Evolutionary conservation across 2,113 vertebrate species (phyloP).

Genomic region (Tupaia chinensis): DNA sequence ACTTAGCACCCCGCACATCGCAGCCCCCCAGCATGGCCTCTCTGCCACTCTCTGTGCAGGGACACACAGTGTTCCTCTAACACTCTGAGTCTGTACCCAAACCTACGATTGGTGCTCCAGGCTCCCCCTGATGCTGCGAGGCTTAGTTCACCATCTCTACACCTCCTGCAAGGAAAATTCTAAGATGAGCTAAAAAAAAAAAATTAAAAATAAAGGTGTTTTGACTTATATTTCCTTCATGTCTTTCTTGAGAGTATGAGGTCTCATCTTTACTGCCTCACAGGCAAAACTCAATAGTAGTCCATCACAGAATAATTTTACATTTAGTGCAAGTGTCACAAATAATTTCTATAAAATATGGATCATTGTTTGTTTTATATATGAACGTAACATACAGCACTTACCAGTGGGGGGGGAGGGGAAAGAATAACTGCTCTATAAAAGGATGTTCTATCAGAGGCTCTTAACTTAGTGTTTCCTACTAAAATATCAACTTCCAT

Average conservation of each 20-base stretch:
- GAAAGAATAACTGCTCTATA: constrained; percentile 46
- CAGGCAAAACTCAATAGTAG: constrained; percentile 19
- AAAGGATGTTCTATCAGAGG: not conserved
- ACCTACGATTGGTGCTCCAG: not conserved
- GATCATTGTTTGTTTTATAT: constrained; percentile 34
- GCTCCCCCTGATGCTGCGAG: not conserved
- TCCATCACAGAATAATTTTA: not conserved
- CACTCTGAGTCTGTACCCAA: not conserved
- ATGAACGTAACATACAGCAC: not conserved
- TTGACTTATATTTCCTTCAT: constrained; percentile 43
- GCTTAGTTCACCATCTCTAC: not conserved
- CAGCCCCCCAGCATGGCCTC: not conserved
- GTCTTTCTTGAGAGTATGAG: constrained; percentile 15
- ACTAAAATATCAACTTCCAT: constrained; percentile 16
- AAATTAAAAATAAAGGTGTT: not conserved
- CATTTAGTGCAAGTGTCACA: constrained; percentile 48
- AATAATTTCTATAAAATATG: constrained; percentile 60
- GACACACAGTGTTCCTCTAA: not conserved
- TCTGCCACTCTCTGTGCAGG: not conserved
- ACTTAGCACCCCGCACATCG: not conserved
- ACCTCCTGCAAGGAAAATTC: not conserved
- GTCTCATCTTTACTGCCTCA: constrained; percentile 23
- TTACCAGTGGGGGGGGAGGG: not conserved
- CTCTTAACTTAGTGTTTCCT: constrained; percentile 23
- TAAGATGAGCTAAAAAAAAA: not conserved